Percentiles rank a stretch among this genome's conserved stretches.
phyloP scores from a whole-genome alignment of 2,888 invertebrate species.

The Rotaria socialis region DNA sequence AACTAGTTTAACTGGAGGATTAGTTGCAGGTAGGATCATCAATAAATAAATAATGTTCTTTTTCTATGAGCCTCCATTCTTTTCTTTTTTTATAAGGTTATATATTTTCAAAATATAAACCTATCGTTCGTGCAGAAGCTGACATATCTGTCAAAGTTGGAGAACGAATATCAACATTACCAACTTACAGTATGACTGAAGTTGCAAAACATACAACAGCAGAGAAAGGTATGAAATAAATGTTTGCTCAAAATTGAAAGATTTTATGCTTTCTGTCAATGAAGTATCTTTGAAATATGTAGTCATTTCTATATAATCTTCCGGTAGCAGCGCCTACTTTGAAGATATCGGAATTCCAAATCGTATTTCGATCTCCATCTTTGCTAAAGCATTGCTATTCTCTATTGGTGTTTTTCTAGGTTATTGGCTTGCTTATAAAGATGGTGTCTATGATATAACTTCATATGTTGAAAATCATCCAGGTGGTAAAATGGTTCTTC shows the following conservation, averaged over 20 bases:
- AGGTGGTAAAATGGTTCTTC: conserved; percentile 74
- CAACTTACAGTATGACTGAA: conserved; percentile 67
- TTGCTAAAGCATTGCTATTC: too few relatives aligned
- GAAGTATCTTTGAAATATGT: too few relatives aligned
- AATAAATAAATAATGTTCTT: too few relatives aligned
- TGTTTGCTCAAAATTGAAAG: too few relatives aligned
- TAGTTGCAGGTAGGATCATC: too few relatives aligned
- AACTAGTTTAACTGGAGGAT: too few relatives aligned
- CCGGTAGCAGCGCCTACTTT: too few relatives aligned
- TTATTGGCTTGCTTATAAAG: conserved; percentile 57
- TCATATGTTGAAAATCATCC: conserved; percentile 83
- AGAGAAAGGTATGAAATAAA: conserved; percentile 54
- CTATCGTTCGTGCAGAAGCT: neutral
- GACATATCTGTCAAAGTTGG: neutral
- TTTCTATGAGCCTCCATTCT: too few relatives aligned
- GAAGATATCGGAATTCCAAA: too few relatives aligned
- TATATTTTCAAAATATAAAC: neutral
- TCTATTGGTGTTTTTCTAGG: neutral
- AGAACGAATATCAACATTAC: conserved; percentile 53
- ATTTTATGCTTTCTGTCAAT: too few relatives aligned
- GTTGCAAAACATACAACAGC: conserved; percentile 70
- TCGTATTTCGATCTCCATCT: too few relatives aligned
- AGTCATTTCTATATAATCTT: too few relatives aligned
- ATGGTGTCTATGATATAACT: conserved; percentile 90
- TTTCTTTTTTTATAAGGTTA: neutral